Conservation (phyloP, 2,113 vertebrate species). For the Emydocephalus ijimae region DNA sequence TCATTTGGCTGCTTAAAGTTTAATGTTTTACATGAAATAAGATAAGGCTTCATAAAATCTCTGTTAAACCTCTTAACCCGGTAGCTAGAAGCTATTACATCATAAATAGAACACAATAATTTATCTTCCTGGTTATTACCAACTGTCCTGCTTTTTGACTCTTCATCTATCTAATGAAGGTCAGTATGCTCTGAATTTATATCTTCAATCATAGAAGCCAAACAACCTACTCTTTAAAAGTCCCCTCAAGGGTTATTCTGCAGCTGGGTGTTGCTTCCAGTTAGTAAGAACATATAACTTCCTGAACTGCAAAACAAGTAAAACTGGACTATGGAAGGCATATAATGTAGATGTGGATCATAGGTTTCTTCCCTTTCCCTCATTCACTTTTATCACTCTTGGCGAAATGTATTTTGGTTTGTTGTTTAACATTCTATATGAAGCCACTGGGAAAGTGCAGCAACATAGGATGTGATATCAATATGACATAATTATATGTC, state of each 20-base stretch:
- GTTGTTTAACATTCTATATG: not conserved
- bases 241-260: not conserved
- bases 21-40: not conserved
- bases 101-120: slow-evolving; percentile 9
- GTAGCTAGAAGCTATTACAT: slow-evolving; percentile 6
- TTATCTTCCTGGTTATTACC: slow-evolving; percentile 27
- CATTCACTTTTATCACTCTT: not conserved
- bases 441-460: not conserved
- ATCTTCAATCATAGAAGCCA: slow-evolving; percentile 12
- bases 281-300: not conserved
- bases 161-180: slow-evolving; percentile 33
- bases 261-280: not conserved
- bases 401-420: not conserved
- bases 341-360: not conserved
- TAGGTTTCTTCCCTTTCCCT: not conserved
- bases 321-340: not conserved
- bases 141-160: slow-evolving; percentile 16
- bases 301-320: not conserved
- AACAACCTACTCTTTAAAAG: slow-evolving; percentile 18
- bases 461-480: not conserved
- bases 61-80: not conserved
- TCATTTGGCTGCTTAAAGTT: not conserved
- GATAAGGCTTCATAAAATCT: slow-evolving; percentile 9
- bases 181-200: slow-evolving; percentile 24
- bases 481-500: not conserved